Conservation (phyloP, 2,888 invertebrate genomes). For the Crematogaster levior region DNA sequence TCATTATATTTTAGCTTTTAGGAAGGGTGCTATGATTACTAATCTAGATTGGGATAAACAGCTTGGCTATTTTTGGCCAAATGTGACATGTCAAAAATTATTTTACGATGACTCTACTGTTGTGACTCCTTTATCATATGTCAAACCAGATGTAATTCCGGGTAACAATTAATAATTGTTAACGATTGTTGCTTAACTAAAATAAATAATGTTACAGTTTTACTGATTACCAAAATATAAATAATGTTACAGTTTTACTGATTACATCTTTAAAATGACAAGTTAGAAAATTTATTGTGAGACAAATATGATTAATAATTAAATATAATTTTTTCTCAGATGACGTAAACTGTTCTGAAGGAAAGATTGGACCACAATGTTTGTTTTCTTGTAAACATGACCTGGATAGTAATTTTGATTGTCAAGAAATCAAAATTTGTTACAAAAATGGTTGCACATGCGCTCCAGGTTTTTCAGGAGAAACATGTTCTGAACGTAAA, state of each 20-base stretch:
- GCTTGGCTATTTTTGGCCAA: not conserved
- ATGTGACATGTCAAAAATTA: constrained; percentile 72
- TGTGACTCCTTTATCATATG: constrained; percentile 12
- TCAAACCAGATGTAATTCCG: not conserved
- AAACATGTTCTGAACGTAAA: constrained; percentile 67
- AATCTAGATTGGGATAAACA: constrained; percentile 47
- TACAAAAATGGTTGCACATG: constrained; percentile 71
- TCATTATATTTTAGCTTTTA: constrained; percentile 42
- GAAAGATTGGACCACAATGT: constrained; percentile 68
- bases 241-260: too few relatives aligned
- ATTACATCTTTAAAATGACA: too few relatives aligned
- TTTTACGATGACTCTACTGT: constrained; percentile 59
- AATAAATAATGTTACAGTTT: not conserved
- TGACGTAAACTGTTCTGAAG: constrained; percentile 63
- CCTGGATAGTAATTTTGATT: constrained; percentile 35
- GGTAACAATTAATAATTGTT: constrained; percentile 56
- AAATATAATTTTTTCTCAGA: too few relatives aligned
- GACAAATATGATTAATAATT: too few relatives aligned
- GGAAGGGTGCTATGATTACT: constrained; percentile 32
- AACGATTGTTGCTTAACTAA: not conserved
- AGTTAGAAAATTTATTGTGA: constrained; percentile 35
- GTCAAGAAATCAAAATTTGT: constrained; percentile 63
- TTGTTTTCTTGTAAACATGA: constrained; percentile 44
- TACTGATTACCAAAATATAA: too few relatives aligned
- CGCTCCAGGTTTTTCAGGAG: constrained; percentile 62